A percentile compares a stretch with the other conserved stretches of the same genome.
Conservation (phyloP, 2,888 invertebrate species). For the Nebria salina region DNA sequence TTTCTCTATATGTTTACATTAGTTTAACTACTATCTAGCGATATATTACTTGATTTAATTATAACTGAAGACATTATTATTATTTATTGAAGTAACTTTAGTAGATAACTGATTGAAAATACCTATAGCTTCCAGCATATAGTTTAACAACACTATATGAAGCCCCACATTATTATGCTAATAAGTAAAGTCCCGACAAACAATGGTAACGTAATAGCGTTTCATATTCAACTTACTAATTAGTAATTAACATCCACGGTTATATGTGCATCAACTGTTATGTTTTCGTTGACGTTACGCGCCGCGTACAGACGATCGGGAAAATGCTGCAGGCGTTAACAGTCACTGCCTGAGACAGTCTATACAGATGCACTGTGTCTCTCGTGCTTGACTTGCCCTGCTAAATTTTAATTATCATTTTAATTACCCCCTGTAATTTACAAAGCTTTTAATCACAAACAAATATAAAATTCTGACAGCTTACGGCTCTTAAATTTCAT, state of each 20-base stretch:
- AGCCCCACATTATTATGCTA: background rate
- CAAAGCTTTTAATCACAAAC: background rate
- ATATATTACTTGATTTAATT: background rate
- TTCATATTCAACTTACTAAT: slow-evolving; percentile 31
- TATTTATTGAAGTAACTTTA: background rate
- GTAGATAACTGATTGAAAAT: background rate
- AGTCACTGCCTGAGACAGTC: background rate
- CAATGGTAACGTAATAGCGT: slow-evolving; percentile 30
- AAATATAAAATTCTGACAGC: background rate
- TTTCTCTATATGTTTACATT: no score
- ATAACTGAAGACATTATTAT: background rate
- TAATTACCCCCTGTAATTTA: background rate
- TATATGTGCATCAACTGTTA: background rate
- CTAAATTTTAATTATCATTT: background rate
- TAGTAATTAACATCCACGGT: slow-evolving; percentile 28
- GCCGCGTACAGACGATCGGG: background rate
- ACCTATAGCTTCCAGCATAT: background rate
- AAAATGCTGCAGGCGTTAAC: background rate
- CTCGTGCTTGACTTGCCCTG: background rate
- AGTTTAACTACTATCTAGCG: background rate
- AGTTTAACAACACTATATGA: background rate
- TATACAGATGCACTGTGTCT: background rate
- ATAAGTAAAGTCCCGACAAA: slow-evolving; percentile 23
- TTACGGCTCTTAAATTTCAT: background rate
- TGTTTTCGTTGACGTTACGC: background rate